Conservation (phyloP, 2,113 vertebrate species). For the Phaethon lepturus region DNA sequence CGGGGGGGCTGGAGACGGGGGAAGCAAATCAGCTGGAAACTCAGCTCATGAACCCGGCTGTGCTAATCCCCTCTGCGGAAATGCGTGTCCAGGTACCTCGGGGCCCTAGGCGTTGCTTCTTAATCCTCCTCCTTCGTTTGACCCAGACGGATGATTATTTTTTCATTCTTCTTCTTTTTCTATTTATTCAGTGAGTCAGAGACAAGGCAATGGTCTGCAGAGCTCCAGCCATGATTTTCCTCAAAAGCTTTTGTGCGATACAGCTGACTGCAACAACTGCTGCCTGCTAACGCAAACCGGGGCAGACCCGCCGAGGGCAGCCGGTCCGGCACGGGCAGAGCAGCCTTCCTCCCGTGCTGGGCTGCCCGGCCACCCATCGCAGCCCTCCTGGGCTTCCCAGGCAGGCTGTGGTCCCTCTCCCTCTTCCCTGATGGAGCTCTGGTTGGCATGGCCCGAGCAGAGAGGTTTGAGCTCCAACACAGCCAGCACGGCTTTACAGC, state of each 20-base stretch:
- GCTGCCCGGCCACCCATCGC: rapidly evolving
- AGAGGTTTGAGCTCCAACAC: rapidly evolving
- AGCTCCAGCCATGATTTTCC: background rate
- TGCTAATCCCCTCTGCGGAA: background rate
- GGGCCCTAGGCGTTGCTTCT: background rate
- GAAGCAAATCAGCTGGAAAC: background rate
- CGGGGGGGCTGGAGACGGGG: rapidly evolving
- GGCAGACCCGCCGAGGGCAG: rapidly evolving
- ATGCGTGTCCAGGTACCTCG: background rate
- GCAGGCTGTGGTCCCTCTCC: background rate
- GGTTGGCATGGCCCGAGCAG: background rate
- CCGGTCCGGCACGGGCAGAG: background rate
- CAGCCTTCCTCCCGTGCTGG: rapidly evolving
- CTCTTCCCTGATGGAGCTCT: background rate
- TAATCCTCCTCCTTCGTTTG: background rate
- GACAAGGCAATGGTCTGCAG: background rate
- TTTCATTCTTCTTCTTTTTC: background rate
- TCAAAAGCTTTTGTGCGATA: background rate
- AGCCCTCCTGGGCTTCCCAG: background rate
- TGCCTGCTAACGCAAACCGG: background rate
- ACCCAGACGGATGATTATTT: background rate
- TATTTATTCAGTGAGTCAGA: background rate
- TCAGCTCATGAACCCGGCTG: background rate
- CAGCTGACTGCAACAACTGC: background rate
- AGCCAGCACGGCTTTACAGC: background rate